Evolutionary conservation across 1,140 invertebrate species (phyloP), one percentile per base, ranked within the genome.

Genomic region (Trissolcus basalis): DNA sequence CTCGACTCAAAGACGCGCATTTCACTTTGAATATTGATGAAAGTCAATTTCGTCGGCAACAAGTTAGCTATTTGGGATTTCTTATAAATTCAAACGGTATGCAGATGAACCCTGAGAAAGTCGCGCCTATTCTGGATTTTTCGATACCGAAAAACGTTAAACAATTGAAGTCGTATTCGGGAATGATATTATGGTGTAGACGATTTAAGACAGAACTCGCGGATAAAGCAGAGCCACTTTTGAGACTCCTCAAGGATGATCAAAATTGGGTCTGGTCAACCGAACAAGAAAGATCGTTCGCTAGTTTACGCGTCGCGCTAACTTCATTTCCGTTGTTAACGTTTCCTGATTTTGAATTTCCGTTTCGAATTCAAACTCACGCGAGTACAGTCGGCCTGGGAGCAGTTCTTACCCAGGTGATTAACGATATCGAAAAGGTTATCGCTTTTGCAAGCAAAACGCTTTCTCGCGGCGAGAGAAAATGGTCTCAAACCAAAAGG

Each of bases 261-360:
- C 32, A 49, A 16, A 33, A 48, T 12, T 60, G 58, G 45, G 0
- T 10, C 1, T 49, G 58, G 58, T 0, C 45, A 6, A 9, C 49
- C 0, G 19, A 11, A 4, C 36, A 39, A 8, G 36, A 39, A 39
- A 9, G 9, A 4, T 2, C 36, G 2, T 39, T 39, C 9, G n/a
- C 36, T 11, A n/a, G 9, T 4, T 39, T n/a, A 9, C 9, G 36
- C 36, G n/a, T 11, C 9, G 1, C 1, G 1, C 9, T 39, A 9
- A 4, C 36, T 39, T 4, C 9, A 1, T 2, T n/a, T 39, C 36
- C 36, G 2, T 39, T 39, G 1, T 39, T 39, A n/a, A 39, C 2
- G 9, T 39, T 11, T 39, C 36, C 36, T 10, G 36, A n/a, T 8
- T 39, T 39, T 39, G 9, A 2, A 4, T 3, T 39, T 4, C 9